A percentile compares a stretch with the other conserved stretches of the same genome.
Evolutionary conservation across 2,888 invertebrate species (phyloP).

Genomic region (Pristionchus mayeri): DNA sequence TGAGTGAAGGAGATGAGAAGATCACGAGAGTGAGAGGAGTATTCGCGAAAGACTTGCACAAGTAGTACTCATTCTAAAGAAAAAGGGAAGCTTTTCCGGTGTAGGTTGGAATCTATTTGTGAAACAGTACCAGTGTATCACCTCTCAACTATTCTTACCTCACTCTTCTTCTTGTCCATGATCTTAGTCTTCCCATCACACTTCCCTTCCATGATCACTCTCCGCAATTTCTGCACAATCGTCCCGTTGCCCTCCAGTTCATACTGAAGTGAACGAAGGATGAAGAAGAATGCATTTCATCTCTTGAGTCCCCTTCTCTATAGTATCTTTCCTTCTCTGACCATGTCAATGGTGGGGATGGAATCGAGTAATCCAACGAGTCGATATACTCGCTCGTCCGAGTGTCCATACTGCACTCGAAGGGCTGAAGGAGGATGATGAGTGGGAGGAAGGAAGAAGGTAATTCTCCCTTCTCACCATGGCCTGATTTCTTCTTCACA

Average conservation of each 20-base stretch:
- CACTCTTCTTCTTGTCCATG: not conserved
- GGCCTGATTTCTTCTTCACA: conserved; percentile 50
- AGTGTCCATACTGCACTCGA: conserved; percentile 71
- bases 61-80: conserved; percentile 51
- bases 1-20: not conserved
- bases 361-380: conserved; percentile 72
- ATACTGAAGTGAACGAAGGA: too few relatives aligned
- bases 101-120: too few relatives aligned
- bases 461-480: too few relatives aligned
- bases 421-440: not conserved
- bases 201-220: conserved; percentile 59
- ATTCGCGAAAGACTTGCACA: conserved; percentile 56
- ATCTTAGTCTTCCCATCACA: conserved; percentile 54
- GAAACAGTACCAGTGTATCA: too few relatives aligned
- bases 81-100: too few relatives aligned
- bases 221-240: conserved; percentile 60
- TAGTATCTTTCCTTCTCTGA: conserved; percentile 32
- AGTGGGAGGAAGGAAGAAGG: too few relatives aligned
- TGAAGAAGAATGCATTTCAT: not conserved
- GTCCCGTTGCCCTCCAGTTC: conserved; percentile 67
- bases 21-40: conserved; percentile 62
- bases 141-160: not conserved
- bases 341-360: conserved; percentile 71
- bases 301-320: not conserved
- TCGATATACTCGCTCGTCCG: conserved; percentile 71